A percentile compares a stretch with the other conserved stretches of the same genome.
phyloP scores from a whole-genome alignment of 2,888 invertebrate species.

The Drosophila anceps region DNA sequence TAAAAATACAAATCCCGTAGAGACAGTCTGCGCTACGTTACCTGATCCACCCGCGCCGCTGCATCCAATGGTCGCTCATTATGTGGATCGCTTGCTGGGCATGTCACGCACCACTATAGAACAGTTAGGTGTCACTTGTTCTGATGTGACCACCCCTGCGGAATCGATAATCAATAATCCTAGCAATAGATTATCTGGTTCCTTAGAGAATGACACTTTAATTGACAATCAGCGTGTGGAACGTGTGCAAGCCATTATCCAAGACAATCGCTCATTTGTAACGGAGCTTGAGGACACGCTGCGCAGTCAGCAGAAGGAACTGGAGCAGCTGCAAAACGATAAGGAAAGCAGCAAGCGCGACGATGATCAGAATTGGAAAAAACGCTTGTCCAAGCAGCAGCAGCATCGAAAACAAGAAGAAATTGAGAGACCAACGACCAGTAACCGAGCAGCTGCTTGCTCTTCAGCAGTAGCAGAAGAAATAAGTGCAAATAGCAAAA shows the following conservation, averaged over 20 bases:
- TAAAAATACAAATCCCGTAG: slow-evolving; percentile 17
- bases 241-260: slow-evolving; percentile 80
- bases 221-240: slow-evolving; percentile 64
- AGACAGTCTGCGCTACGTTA: neutral
- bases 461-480: neutral
- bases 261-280: slow-evolving; percentile 83
- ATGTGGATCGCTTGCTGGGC: slow-evolving; percentile 86
- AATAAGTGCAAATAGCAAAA: neutral
- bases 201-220: slow-evolving; percentile 26
- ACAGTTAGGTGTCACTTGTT: slow-evolving; percentile 85
- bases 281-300: slow-evolving; percentile 82
- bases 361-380: slow-evolving; percentile 79
- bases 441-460: neutral
- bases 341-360: slow-evolving; percentile 59
- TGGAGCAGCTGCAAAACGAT: slow-evolving; percentile 17
- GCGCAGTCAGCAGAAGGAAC: slow-evolving; percentile 30
- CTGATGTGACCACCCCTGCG: slow-evolving; percentile 86
- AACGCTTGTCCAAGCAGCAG: slow-evolving; percentile 38
- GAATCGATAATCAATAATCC: slow-evolving; percentile 86
- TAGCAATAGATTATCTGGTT: slow-evolving; percentile 75
- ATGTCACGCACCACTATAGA: slow-evolving; percentile 86
- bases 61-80: slow-evolving; percentile 85
- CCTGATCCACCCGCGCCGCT: slow-evolving; percentile 35
- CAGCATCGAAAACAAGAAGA: slow-evolving; percentile 4
- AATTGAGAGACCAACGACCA: slow-evolving; percentile 7